Evolutionary conservation across 2,113 vertebrate genomes (phyloP).

Genomic region (Perca fluviatilis): DNA sequence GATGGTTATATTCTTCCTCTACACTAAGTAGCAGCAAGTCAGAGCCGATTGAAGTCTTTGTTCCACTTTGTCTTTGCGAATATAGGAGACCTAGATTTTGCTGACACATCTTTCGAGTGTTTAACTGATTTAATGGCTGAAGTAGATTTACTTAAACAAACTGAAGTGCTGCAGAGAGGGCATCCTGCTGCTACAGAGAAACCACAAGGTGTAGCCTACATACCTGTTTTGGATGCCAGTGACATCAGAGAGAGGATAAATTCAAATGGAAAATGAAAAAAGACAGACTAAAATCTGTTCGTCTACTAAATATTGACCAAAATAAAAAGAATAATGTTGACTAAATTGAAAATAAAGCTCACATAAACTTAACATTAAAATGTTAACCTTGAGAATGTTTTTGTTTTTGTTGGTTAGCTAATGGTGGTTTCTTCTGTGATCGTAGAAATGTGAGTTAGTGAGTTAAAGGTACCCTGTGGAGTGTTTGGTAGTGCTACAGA

Average conservation of each 20-base stretch:
- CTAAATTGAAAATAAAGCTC: background rate
- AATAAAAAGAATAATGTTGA: background rate
- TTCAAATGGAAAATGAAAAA: background rate
- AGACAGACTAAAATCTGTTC: background rate
- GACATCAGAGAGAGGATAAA: too few relatives aligned
- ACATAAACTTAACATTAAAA: too few relatives aligned
- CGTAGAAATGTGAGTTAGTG: too few relatives aligned
- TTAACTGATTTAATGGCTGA: constrained; percentile 52
- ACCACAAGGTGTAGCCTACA: background rate
- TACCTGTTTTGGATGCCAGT: background rate
- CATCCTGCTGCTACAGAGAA: constrained; percentile 4
- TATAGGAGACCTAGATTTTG: constrained; percentile 29
- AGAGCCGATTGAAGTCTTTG: constrained; percentile 34
- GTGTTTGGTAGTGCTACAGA: too few relatives aligned
- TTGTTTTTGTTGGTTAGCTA: too few relatives aligned
- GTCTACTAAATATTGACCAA: background rate
- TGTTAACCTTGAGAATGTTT: too few relatives aligned
- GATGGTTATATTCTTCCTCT: background rate
- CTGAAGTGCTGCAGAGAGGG: constrained; percentile 3
- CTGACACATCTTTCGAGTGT: constrained; percentile 37
- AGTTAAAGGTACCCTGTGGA: too few relatives aligned
- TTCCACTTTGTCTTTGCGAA: constrained; percentile 38
- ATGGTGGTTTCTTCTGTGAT: too few relatives aligned
- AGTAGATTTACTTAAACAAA: constrained; percentile 38
- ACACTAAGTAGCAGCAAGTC: background rate